phyloP scores from a whole-genome alignment of 2,888 invertebrate species.

The Acleris emargana region DNA sequence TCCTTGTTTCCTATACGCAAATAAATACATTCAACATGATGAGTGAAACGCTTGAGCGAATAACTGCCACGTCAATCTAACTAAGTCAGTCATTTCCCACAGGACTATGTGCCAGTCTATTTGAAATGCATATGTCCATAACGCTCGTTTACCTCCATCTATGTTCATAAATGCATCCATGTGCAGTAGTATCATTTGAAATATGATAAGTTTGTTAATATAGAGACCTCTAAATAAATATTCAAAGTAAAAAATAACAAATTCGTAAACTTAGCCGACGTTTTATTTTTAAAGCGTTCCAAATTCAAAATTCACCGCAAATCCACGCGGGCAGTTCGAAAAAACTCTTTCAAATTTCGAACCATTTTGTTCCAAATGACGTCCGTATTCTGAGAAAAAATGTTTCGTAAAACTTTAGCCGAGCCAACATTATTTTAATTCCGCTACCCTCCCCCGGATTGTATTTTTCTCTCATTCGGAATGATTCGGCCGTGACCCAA shows the following conservation, averaged over 20 bases:
- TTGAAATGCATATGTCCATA: constrained; percentile 7
- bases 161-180: too few species aligned
- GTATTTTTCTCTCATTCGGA: constrained; percentile 44
- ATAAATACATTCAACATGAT: too few species aligned
- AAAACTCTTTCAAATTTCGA: constrained; percentile 19
- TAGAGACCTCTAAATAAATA: too few species aligned
- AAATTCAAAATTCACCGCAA: not conserved
- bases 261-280: not conserved
- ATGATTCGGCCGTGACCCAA: constrained; percentile 63
- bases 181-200: too few species aligned
- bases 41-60: constrained; percentile 5
- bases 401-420: constrained; percentile 6
- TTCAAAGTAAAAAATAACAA: too few species aligned
- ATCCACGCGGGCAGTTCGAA: constrained; percentile 14
- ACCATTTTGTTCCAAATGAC: constrained; percentile 19
- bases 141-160: not conserved
- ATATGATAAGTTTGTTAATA: too few species aligned
- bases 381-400: constrained; percentile 23
- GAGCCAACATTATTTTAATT: constrained; percentile 27
- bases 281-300: not conserved
- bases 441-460: constrained; percentile 43
- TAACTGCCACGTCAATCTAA: constrained; percentile 6
- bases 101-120: constrained; percentile 6
- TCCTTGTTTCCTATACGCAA: too few species aligned
- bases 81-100: constrained; percentile 15